Percentiles rank a stretch among this genome's conserved stretches.
Evolutionary conservation across 2,888 invertebrate genomes (phyloP).

Genomic region (Sturmia bella): DNA sequence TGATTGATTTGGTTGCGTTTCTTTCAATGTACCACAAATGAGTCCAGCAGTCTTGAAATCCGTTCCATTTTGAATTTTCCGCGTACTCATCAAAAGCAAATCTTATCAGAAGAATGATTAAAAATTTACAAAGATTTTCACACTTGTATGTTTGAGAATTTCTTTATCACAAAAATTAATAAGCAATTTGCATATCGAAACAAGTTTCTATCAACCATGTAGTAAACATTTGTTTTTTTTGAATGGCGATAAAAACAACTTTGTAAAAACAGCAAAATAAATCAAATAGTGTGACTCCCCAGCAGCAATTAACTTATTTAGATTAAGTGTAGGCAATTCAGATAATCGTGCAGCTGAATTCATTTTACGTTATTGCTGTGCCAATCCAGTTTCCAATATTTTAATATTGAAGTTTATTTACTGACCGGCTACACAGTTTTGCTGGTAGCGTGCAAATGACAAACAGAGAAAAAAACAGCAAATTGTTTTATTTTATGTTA

Average conservation of each 20-base stretch:
- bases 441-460: constrained; percentile 41
- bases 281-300: constrained; percentile 9
- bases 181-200: too few relatives aligned
- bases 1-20: too few relatives aligned
- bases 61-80: too few relatives aligned
- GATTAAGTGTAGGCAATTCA: neutral
- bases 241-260: constrained; percentile 27
- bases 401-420: neutral
- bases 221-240: neutral
- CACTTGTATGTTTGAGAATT: too few relatives aligned
- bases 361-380: neutral
- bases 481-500: constrained; percentile 12
- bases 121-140: too few relatives aligned
- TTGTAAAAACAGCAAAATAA: constrained; percentile 7
- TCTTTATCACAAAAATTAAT: too few relatives aligned
- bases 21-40: too few relatives aligned
- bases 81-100: too few relatives aligned
- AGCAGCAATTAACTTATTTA: neutral
- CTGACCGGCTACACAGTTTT: constrained; percentile 2
- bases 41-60: too few relatives aligned
- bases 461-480: constrained; percentile 7
- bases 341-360: neutral
- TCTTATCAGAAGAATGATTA: too few relatives aligned
- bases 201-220: neutral
- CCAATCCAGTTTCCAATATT: constrained; percentile 18